Conservation (phyloP, 2,888 invertebrate genomes). For the Lutraria lutraria region DNA sequence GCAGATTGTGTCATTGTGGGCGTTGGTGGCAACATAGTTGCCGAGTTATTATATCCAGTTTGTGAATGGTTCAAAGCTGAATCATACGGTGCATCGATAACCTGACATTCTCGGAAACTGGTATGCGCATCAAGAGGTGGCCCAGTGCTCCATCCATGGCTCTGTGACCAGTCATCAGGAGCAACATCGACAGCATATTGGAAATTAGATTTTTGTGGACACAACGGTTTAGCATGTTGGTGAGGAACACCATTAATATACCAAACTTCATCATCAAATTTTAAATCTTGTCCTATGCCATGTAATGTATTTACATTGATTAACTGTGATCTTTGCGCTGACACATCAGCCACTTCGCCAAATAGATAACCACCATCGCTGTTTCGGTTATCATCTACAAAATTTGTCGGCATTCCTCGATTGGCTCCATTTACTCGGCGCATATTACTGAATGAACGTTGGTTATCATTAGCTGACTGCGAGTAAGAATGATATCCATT, state of each 20-base stretch:
- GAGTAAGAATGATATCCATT: conserved; percentile 12
- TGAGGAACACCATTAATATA: conserved; percentile 61
- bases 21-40: neutral
- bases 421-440: neutral
- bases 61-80: neutral
- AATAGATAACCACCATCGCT: neutral
- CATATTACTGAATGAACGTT: neutral
- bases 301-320: neutral
- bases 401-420: neutral
- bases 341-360: neutral
- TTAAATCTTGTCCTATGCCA: neutral
- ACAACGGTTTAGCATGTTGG: conserved; percentile 44
- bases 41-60: neutral
- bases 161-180: conserved; percentile 12
- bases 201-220: neutral
- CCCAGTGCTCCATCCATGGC: neutral
- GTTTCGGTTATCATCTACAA: neutral
- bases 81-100: neutral
- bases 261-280: conserved; percentile 61
- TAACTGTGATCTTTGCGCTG: neutral
- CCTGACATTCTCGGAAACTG: neutral
- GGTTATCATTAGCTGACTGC: neutral
- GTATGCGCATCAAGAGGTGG: neutral
- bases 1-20: neutral
- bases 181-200: conserved; percentile 20